These are phyloP conservation scores for Saxicola maurus DNA, from an alignment of 2,797 vertebrate species.

Conservation along the genomic window DNA sequence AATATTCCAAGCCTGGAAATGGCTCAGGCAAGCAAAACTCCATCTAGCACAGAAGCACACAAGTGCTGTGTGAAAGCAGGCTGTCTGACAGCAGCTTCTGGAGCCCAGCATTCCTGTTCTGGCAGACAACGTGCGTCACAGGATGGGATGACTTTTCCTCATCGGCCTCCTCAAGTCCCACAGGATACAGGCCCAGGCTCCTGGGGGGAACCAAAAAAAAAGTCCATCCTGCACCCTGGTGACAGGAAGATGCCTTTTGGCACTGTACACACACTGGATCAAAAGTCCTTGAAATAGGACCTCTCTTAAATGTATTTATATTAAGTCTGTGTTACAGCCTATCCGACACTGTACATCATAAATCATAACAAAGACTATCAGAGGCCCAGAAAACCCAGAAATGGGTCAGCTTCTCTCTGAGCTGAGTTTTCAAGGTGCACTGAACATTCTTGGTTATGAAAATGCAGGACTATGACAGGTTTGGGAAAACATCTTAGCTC, in stretches of 20 bases:
- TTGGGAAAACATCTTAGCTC: neutral
- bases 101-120: neutral
- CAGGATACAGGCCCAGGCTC: constrained; percentile 22
- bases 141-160: constrained; percentile 41
- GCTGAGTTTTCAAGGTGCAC: neutral
- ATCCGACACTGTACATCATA: neutral
- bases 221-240: neutral
- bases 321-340: neutral
- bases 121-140: neutral
- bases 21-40: neutral
- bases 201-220: neutral
- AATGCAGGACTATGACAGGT: neutral
- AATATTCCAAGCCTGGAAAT: neutral
- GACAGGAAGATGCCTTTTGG: constrained; percentile 8
- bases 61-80: neutral
- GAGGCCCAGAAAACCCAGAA: neutral
- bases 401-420: neutral
- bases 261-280: neutral
- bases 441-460: neutral
- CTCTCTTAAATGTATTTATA: neutral
- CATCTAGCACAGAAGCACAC: neutral
- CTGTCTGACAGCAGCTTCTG: neutral
- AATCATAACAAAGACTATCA: neutral
- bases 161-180: neutral
- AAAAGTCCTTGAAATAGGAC: constrained; percentile 1